These are phyloP conservation scores for Sebastes elongatus DNA, from an alignment of 2,797 vertebrate species.

Conservation along the genomic window DNA sequence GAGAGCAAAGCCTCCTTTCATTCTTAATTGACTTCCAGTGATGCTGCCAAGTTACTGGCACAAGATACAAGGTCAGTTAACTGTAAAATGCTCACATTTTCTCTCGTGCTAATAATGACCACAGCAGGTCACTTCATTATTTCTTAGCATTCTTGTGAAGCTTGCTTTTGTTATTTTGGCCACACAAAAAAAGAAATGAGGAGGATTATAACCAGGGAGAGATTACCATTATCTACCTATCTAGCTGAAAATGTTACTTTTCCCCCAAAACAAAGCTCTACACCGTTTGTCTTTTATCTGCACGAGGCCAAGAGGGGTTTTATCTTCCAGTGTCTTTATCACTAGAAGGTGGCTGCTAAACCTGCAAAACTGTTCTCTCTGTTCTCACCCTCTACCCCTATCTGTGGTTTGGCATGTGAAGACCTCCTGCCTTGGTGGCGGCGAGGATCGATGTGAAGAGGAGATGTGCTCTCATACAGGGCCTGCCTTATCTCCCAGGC, in stretches of 20 bases:
- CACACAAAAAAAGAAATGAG: background rate
- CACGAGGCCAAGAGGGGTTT: conserved; percentile 49
- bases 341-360: conserved; percentile 67
- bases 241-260: conserved; percentile 48
- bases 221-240: conserved; percentile 54
- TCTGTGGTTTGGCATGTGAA: conserved; percentile 76
- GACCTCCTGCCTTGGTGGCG: conserved; percentile 76
- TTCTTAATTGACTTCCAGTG: conserved; percentile 62
- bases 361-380: conserved; percentile 53
- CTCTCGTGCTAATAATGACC: background rate
- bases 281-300: conserved; percentile 58
- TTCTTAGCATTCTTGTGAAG: background rate
- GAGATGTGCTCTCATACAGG: conserved; percentile 72
- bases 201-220: conserved; percentile 35
- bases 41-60: conserved; percentile 55
- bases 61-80: conserved; percentile 61
- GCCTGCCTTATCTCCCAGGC: conserved; percentile 73
- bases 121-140: background rate
- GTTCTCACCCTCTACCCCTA: conserved; percentile 53
- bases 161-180: background rate
- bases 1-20: conserved; percentile 57
- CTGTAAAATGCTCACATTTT: conserved; percentile 43
- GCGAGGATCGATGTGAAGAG: conserved; percentile 74
- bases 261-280: conserved; percentile 53
- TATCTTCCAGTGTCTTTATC: conserved; percentile 78